Percentiles rank a stretch among this genome's conserved stretches.
These are phyloP conservation scores for Pseudorasbora parva DNA, from an alignment of 2,113 vertebrate species.

Conservation along the genomic window DNA sequence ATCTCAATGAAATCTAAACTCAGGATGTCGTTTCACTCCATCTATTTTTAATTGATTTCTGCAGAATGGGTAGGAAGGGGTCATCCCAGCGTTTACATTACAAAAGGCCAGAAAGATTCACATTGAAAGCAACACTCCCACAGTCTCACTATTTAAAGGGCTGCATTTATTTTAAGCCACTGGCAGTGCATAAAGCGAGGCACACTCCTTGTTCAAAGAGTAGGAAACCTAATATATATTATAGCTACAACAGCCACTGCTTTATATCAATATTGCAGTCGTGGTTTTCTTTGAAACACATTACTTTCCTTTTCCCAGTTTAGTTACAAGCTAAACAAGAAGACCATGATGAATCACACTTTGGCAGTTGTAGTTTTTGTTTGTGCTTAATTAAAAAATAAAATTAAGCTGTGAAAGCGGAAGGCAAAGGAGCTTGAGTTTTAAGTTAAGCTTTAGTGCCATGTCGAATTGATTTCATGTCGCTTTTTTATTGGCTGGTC, in stretches of 20 bases:
- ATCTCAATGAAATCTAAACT: constrained; percentile 35
- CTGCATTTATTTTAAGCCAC: constrained; percentile 5
- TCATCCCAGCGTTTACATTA: constrained; percentile 54
- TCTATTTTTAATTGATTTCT: constrained; percentile 66
- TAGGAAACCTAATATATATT: constrained; percentile 22
- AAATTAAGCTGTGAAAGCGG: no score
- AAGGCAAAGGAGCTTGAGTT: no score
- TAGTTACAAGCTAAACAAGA: neutral
- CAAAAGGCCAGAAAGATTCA: constrained; percentile 34
- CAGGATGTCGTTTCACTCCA: constrained; percentile 49
- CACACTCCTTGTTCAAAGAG: neutral
- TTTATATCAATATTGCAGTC: neutral
- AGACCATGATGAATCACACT: no score
- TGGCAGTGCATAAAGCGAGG: constrained; percentile 9
- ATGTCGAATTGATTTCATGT: no score
- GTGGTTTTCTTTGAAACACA: neutral
- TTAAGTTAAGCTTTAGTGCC: no score
- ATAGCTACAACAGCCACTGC: neutral
- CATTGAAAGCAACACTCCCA: constrained; percentile 25
- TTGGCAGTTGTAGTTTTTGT: no score
- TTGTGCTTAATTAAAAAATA: no score
- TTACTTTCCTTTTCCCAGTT: neutral
- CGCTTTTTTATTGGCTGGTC: no score
- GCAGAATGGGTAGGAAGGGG: constrained; percentile 55
- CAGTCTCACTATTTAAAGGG: neutral